These are phyloP conservation scores for Sarcoramphus papa DNA, from an alignment of 2,797 vertebrate genomes.

Conservation along the genomic window DNA sequence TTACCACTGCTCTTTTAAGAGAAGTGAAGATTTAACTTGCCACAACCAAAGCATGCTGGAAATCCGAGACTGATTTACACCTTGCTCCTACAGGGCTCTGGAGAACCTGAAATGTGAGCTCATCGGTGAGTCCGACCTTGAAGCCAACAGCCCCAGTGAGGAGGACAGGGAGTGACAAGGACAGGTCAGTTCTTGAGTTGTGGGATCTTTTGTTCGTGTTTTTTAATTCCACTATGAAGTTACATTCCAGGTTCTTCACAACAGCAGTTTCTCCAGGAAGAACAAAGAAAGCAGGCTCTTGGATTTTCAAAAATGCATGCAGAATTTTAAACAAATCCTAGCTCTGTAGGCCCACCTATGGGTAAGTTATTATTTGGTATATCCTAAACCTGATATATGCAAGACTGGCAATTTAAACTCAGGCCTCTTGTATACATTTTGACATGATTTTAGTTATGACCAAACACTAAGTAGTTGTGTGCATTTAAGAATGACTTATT, in stretches of 20 bases:
- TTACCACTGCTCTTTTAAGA: not conserved
- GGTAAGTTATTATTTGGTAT: not conserved
- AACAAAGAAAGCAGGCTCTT: not conserved
- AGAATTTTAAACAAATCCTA: not conserved
- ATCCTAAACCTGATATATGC: not conserved
- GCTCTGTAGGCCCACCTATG: not conserved
- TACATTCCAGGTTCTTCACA: not conserved
- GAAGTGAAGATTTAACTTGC: not conserved
- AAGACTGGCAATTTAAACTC: not conserved
- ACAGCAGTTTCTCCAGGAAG: not conserved
- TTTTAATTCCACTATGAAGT: not conserved
- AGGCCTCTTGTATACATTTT: not conserved
- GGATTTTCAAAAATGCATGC: not conserved
- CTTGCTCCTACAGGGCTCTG: not conserved
- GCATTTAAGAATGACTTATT: not conserved
- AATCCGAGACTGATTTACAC: not conserved
- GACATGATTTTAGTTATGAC: not conserved
- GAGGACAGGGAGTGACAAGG: not conserved
- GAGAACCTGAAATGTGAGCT: slow-evolving; percentile 39
- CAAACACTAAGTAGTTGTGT: not conserved
- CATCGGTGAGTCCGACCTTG: not conserved
- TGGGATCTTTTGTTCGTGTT: not conserved
- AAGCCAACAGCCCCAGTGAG: not conserved
- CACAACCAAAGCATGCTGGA: not conserved
- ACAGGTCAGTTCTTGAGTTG: not conserved